A percentile compares a stretch with the other conserved stretches of the same genome.
These are phyloP conservation scores for Periplaneta americana DNA, from an alignment of 1,140 invertebrate genomes.

Conservation along the genomic window DNA sequence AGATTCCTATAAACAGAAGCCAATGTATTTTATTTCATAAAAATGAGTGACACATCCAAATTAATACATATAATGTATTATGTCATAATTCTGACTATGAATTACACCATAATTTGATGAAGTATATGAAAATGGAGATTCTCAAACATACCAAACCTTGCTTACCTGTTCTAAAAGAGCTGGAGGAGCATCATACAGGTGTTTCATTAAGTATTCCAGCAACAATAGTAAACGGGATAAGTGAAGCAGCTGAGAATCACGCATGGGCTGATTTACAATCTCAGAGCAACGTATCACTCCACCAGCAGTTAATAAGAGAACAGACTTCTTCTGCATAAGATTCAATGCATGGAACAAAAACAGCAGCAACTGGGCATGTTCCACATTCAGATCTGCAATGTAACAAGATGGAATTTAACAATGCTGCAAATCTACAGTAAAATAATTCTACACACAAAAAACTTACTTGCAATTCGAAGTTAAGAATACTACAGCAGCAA, in stretches of 20 bases:
- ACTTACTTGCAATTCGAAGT: too few relatives aligned
- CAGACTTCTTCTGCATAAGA: constrained; percentile 93
- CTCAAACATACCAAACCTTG: background rate
- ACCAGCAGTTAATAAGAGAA: constrained; percentile 73
- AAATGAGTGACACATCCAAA: too few relatives aligned
- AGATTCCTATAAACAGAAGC: too few relatives aligned
- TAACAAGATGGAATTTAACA: too few relatives aligned
- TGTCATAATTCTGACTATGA: too few relatives aligned
- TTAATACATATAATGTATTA: too few relatives aligned
- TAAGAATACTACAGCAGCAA: too few relatives aligned
- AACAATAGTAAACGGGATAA: constrained; percentile 79
- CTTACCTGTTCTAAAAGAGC: constrained; percentile 68
- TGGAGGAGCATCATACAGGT: constrained; percentile 84
- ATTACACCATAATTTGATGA: too few relatives aligned
- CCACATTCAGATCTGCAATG: constrained; percentile 87
- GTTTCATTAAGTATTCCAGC: constrained; percentile 93
- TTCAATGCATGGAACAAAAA: constrained; percentile 93
- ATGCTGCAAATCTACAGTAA: too few relatives aligned
- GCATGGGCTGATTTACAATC: constrained; percentile 41
- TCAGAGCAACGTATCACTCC: constrained; percentile 60
- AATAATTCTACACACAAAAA: too few relatives aligned
- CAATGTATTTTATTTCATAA: too few relatives aligned
- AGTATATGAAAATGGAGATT: too few relatives aligned
- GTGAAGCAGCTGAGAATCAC: constrained; percentile 70
- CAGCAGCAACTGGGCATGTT: constrained; percentile 88